These are phyloP conservation scores for Hippocampus barbouri DNA, from an alignment of 2,113 vertebrate genomes.

Conservation along the genomic window DNA sequence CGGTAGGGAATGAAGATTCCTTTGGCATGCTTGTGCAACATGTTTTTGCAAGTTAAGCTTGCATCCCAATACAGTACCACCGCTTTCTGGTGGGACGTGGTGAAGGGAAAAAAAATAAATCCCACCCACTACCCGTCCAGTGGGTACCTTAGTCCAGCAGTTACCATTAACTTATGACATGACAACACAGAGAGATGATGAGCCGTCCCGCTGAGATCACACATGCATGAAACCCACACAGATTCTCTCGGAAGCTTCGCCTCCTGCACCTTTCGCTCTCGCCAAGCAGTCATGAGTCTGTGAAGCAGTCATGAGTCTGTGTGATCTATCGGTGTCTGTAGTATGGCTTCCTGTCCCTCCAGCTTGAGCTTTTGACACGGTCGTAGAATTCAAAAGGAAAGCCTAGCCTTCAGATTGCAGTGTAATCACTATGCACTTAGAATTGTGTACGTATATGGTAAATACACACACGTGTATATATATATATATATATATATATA, in stretches of 20 bases:
- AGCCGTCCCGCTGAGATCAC: slow-evolving; percentile 55
- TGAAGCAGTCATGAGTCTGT: slow-evolving; percentile 37
- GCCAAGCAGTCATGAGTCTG: slow-evolving; percentile 25
- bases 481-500: no score
- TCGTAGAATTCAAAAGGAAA: slow-evolving; percentile 42
- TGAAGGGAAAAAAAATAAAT: slow-evolving; percentile 18
- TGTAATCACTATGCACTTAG: slow-evolving; percentile 22
- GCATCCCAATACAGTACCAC: background rate
- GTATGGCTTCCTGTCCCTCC: slow-evolving; percentile 37
- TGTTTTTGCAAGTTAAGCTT: slow-evolving; percentile 17
- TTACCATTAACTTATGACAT: slow-evolving; percentile 35
- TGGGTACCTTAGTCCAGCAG: slow-evolving; percentile 26
- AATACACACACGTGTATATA: no score
- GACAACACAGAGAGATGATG: slow-evolving; percentile 44
- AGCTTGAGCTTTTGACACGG: slow-evolving; percentile 45
- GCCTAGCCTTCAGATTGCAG: slow-evolving; percentile 28
- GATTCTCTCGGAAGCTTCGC: slow-evolving; percentile 36
- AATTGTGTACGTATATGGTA: slow-evolving; percentile 13
- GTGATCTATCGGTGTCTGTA: slow-evolving; percentile 50
- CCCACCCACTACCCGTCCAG: slow-evolving; percentile 56
- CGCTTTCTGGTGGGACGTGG: slow-evolving; percentile 28
- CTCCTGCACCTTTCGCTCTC: slow-evolving; percentile 55
- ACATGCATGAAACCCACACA: slow-evolving; percentile 49
- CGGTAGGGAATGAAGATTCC: slow-evolving; percentile 29
- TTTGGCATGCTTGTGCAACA: slow-evolving; percentile 9